Conservation (phyloP, 2,888 invertebrate species). For the Oxytorus armatus region DNA sequence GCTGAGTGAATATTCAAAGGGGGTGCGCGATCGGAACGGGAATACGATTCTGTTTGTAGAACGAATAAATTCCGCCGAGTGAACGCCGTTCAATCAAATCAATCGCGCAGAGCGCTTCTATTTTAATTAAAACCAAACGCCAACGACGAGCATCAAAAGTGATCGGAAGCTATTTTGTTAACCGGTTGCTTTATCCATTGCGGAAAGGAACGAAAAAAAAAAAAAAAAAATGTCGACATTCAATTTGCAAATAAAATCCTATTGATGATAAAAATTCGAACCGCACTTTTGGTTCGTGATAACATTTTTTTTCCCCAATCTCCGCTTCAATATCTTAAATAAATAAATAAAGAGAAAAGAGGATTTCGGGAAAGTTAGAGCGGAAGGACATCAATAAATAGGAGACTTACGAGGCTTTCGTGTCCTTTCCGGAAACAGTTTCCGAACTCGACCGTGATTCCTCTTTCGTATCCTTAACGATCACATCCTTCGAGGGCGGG, state of each 20-base stretch:
- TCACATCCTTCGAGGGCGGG: slow-evolving; percentile 83
- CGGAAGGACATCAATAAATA: no score
- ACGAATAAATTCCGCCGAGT: slow-evolving; percentile 76
- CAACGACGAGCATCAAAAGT: slow-evolving; percentile 14
- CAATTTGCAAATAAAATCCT: no score
- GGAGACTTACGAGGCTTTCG: slow-evolving; percentile 78
- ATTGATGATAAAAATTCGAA: not conserved
- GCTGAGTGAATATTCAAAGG: slow-evolving; percentile 73
- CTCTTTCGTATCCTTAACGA: slow-evolving; percentile 79
- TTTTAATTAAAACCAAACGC: slow-evolving; percentile 71
- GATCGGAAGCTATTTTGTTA: not conserved
- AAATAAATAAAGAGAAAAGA: not conserved
- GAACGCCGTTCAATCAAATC: slow-evolving; percentile 77
- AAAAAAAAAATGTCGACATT: no score
- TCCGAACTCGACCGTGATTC: slow-evolving; percentile 79
- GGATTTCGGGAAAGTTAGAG: not conserved
- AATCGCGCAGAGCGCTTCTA: slow-evolving; percentile 69
- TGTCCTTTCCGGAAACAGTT: slow-evolving; percentile 75
- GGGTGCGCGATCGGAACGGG: slow-evolving; percentile 50
- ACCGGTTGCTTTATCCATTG: not conserved
- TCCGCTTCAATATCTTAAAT: not conserved
- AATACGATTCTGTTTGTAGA: slow-evolving; percentile 74
- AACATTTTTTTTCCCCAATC: no score
- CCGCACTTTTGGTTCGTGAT: no score
- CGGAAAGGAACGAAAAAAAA: no score